Conservation (phyloP, 2,888 invertebrate species). For the Latheticus oryzae region DNA sequence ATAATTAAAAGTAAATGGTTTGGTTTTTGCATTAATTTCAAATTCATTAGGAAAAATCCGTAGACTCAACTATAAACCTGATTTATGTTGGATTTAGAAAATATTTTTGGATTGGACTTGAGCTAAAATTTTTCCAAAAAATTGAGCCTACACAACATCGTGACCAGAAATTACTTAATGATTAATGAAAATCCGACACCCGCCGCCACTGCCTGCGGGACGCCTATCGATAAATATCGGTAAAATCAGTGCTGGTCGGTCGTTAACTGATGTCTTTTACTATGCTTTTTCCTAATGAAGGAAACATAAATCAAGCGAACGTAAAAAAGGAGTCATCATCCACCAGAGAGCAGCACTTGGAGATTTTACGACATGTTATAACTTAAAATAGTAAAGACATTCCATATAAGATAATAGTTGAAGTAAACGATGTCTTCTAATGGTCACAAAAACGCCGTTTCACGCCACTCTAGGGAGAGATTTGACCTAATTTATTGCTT, state of each 20-base stretch:
- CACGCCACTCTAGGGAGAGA: conserved; percentile 44
- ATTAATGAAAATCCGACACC: conserved; percentile 17
- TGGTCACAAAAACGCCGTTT: conserved; percentile 41
- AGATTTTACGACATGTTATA: conserved; percentile 41
- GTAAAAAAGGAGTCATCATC: conserved; percentile 38
- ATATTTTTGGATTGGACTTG: too few species aligned
- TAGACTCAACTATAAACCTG: conserved; percentile 6
- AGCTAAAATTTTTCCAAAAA: conserved; percentile 2
- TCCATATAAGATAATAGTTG: conserved; percentile 40
- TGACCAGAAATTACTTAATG: conserved; percentile 13
- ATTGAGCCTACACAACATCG: too few species aligned
- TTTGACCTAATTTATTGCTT: conserved; percentile 45
- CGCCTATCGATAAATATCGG: conserved; percentile 21
- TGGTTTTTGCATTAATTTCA: conserved; percentile 1
- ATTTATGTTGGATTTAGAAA: conserved; percentile 1
- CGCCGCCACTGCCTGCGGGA: conserved; percentile 22
- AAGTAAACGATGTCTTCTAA: conserved; percentile 42
- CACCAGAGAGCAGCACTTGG: conserved; percentile 36
- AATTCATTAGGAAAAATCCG: conserved; percentile 11
- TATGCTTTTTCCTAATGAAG: conserved; percentile 33
- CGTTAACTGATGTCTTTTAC: conserved; percentile 23
- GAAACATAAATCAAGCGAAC: conserved; percentile 40
- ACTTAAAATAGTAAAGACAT: conserved; percentile 41
- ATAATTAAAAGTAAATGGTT: conserved; percentile 16
- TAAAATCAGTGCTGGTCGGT: conserved; percentile 17